These are phyloP conservation scores for Sebastes schlegelii DNA, from an alignment of 2,113 vertebrate species.

Conservation along the genomic window DNA sequence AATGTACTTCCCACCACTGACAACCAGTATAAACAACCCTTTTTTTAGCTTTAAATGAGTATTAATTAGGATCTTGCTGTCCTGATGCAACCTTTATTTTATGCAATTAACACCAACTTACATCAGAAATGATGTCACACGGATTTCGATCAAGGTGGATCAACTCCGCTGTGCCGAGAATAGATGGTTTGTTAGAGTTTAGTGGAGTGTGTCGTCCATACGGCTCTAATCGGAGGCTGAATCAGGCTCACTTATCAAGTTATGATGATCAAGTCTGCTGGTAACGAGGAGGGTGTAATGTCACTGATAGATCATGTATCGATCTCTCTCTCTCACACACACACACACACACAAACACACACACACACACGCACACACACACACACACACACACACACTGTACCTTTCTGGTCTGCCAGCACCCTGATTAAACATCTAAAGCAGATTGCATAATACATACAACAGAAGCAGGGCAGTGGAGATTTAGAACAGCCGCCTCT, in stretches of 20 bases:
- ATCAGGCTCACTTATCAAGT: slow-evolving; percentile 1
- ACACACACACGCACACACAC: slow-evolving; percentile 5
- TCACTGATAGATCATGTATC: slow-evolving; percentile 45
- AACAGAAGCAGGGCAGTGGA: slow-evolving; percentile 81
- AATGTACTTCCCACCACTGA: not conserved
- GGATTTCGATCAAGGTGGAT: slow-evolving; percentile 47
- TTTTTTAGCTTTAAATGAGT: not conserved
- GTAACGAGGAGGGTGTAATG: slow-evolving; percentile 6
- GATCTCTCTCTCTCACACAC: slow-evolving; percentile 29
- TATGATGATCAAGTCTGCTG: slow-evolving; percentile 8
- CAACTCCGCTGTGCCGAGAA: slow-evolving; percentile 17
- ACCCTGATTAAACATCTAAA: slow-evolving; percentile 74
- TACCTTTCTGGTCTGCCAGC: slow-evolving; percentile 51
- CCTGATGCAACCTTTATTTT: slow-evolving; percentile 2
- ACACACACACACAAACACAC: slow-evolving; percentile 15
- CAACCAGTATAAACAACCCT: not conserved
- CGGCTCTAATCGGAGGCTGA: slow-evolving; percentile 34
- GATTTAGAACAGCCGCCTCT: slow-evolving; percentile 70
- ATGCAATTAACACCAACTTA: slow-evolving; percentile 23
- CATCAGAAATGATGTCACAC: slow-evolving; percentile 54
- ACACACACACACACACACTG: slow-evolving; percentile 16
- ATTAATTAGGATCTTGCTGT: not conserved
- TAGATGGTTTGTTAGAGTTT: slow-evolving; percentile 43
- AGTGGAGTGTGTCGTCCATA: not conserved
- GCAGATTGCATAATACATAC: slow-evolving; percentile 77